Conservation (phyloP, 2,888 invertebrate species). For the Synanthedon formicaeformis region DNA sequence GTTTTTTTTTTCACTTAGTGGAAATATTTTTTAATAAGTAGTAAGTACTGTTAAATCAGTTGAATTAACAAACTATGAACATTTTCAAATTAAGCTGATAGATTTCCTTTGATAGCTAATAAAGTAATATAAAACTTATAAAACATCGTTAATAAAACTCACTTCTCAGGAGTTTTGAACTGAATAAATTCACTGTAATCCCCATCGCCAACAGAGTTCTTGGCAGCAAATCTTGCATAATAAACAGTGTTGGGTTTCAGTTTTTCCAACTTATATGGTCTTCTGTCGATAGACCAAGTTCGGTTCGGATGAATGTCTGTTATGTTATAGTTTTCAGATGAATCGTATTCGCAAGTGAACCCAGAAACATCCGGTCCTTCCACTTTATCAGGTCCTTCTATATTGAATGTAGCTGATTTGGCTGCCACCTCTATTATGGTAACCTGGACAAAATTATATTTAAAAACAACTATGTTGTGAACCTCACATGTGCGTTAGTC, state of each 20-base stretch:
- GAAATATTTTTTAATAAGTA: no score
- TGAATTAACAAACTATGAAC: no score
- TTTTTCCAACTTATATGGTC: constrained; percentile 36
- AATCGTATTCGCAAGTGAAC: constrained; percentile 45
- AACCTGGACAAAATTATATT: constrained; percentile 18
- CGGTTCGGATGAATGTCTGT: constrained; percentile 46
- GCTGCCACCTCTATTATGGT: constrained; percentile 23
- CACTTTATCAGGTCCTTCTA: constrained; percentile 21
- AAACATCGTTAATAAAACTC: constrained; percentile 14
- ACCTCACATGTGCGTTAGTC: no score
- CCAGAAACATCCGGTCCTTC: constrained; percentile 37
- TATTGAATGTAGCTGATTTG: constrained; percentile 35
- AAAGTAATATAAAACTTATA: neutral
- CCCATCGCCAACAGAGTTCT: constrained; percentile 44
- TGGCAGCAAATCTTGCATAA: constrained; percentile 40
- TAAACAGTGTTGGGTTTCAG: constrained; percentile 43
- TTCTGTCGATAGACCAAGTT: constrained; percentile 43
- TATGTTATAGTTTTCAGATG: constrained; percentile 29
- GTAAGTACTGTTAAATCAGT: no score
- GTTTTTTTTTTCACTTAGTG: no score
- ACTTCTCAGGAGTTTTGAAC: constrained; percentile 48
- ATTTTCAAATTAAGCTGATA: no score
- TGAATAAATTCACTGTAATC: constrained; percentile 25
- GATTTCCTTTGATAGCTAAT: no score
- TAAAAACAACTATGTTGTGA: no score